Evolutionary conservation across 1,140 invertebrate species (phyloP).

Genomic region (Zaprionus davidi): DNA sequence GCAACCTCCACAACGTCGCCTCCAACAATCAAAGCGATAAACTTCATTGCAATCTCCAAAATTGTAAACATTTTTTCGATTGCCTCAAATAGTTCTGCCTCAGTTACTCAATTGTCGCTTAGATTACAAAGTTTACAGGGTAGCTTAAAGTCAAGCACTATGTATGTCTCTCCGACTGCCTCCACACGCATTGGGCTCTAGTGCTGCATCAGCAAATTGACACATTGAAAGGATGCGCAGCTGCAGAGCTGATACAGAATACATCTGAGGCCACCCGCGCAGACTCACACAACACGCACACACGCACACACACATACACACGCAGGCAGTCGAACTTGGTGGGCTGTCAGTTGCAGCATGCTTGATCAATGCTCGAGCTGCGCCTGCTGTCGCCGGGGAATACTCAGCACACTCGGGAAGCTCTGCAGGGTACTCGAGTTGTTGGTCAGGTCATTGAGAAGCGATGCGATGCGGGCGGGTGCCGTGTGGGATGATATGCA

Average conservation of each 20-base stretch:
- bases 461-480: conserved; percentile 14
- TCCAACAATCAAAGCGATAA: too few species aligned
- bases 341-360: conserved; percentile 15
- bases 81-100: too few species aligned
- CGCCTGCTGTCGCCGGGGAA: conserved; percentile 8
- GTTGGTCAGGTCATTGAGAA: conserved; percentile 19
- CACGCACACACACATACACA: not conserved
- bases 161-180: not conserved
- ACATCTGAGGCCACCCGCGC: conserved; percentile 3
- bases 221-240: conserved; percentile 26
- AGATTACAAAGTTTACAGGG: not conserved
- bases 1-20: too few species aligned
- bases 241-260: not conserved
- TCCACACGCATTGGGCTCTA: not conserved
- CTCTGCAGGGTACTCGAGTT: conserved; percentile 4
- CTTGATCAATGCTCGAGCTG: conserved; percentile 17
- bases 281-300: not conserved
- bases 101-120: too few species aligned
- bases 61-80: too few species aligned
- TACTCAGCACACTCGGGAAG: not conserved
- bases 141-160: not conserved
- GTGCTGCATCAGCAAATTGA: conserved; percentile 13
- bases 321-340: not conserved
- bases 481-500: conserved; percentile 6
- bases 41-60: too few species aligned